Percentiles rank a stretch among this genome's conserved stretches.
phyloP scores from a whole-genome alignment of 1,140 invertebrate genomes.

The Melipona quadrifasciata region DNA sequence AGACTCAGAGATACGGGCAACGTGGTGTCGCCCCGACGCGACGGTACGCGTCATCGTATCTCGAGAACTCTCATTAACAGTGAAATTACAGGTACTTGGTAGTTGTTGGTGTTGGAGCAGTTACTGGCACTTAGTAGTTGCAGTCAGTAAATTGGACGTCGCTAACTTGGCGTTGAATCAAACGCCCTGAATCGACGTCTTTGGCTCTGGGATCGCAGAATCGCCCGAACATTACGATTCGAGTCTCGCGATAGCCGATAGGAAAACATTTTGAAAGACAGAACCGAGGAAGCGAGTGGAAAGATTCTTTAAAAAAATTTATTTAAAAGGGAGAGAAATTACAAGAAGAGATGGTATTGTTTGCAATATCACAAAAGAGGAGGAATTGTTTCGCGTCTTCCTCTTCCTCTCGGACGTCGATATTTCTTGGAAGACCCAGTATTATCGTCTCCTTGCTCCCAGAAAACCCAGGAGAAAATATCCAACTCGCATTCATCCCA shows the following conservation, averaged over 20 bases:
- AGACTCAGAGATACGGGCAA: not conserved
- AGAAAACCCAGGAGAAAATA: not conserved
- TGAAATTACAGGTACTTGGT: constrained; percentile 37
- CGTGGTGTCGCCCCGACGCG: not conserved
- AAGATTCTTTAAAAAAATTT: not conserved
- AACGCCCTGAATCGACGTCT: constrained; percentile 19
- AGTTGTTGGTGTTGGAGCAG: constrained; percentile 6
- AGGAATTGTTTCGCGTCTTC: not conserved
- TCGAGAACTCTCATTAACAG: constrained; percentile 25
- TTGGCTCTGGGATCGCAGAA: not conserved
- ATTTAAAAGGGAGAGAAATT: not conserved
- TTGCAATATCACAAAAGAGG: not conserved
- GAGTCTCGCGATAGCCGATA: too few species aligned
- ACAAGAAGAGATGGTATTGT: not conserved
- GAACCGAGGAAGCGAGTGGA: too few species aligned
- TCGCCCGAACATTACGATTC: not conserved
- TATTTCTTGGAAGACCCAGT: not conserved
- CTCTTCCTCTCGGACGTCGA: not conserved
- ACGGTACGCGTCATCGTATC: constrained; percentile 13
- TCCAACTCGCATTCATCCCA: not conserved
- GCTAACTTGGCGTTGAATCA: not conserved
- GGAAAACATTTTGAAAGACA: too few species aligned
- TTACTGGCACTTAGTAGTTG: constrained; percentile 31
- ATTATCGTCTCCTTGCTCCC: not conserved
- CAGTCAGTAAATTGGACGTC: constrained; percentile 35